Conservation (phyloP, 2,888 invertebrate genomes). For the Sarcophaga caerulescens region DNA sequence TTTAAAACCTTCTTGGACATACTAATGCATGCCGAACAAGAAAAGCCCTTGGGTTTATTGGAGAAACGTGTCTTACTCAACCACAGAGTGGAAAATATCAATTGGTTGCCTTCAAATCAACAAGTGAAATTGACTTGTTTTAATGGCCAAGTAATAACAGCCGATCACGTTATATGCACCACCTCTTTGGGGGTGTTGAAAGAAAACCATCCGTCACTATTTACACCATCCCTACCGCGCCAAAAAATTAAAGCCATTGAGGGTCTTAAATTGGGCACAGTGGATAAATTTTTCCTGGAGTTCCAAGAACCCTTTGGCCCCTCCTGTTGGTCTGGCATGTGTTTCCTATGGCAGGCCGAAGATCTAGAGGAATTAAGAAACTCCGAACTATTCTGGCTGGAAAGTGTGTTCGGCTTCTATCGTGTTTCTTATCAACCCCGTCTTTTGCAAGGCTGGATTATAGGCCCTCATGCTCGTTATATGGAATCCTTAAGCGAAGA, state of each 20-base stretch:
- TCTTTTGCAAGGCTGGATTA: constrained; percentile 85
- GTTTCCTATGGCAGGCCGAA: constrained; percentile 78
- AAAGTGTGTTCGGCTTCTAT: constrained; percentile 69
- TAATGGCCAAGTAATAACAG: constrained; percentile 63
- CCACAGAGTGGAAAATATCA: constrained; percentile 63
- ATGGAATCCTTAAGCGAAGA: constrained; percentile 66
- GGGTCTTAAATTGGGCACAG: constrained; percentile 83
- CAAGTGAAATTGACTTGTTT: constrained; percentile 40
- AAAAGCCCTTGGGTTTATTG: constrained; percentile 73
- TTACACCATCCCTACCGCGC: constrained; percentile 82
- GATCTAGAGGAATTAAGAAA: constrained; percentile 63
- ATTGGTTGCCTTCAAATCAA: constrained; percentile 43
- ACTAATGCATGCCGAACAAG: constrained; percentile 81
- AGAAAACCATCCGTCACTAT: constrained; percentile 78
- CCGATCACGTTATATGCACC: constrained; percentile 80
- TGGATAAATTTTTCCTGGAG: constrained; percentile 84
- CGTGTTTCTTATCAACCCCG: constrained; percentile 67
- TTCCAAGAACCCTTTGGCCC: constrained; percentile 77
- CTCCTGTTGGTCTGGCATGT: constrained; percentile 79
- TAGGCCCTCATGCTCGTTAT: constrained; percentile 68
- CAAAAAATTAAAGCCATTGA: constrained; percentile 82
- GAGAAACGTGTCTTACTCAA: constrained; percentile 71
- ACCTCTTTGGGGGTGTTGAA: constrained; percentile 84
- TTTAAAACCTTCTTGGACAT: constrained; percentile 86
- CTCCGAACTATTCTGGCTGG: constrained; percentile 77